Evolutionary conservation across 2,797 vertebrate genomes (phyloP), one percentile per base, ranked within the genome.

Genomic region (Jordanella pulchra): DNA sequence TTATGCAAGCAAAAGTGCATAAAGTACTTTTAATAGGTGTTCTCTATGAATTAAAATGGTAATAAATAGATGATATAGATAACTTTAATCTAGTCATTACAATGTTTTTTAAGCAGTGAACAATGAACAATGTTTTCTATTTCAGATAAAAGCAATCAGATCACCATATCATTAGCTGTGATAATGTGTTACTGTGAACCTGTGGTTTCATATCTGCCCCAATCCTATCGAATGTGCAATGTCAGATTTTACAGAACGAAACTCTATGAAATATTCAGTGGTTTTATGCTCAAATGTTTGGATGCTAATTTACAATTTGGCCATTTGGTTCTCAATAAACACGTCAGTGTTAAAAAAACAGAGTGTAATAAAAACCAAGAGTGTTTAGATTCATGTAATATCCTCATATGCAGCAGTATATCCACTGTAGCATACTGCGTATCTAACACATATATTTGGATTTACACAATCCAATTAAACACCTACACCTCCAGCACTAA

Each of bases 361-460:
- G 53, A 77, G 83, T 75, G 64, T 69, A 69, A 80, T 69, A 12
- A 80, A 76, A 85, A 82, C 72, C 85, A 85, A 77, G 78, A 70
- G 65, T 12, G 69, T 61, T 66, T 58, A 67, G 67, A 75, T 44
- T 77, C 42, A 60, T 72, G 48, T 76, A 23, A 83, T 44, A 15
- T 25, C 23, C n/a, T 63, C 60, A 44, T 13, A 28, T 56, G 25
- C 54, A 56, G 14, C 54, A 17, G 27, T 2, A 30, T 4, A 63
- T 63, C 23, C 60, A 32, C 10, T n/a, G 54, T 5, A 54, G 42
- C 25, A 66, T 48, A 1, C 39, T 25, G 44, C 3, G 56, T 17
- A 25, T 47, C 71, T 18, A 14, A 71, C 7, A 51, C 72, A 67
- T 23, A 30, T 7, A 44, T 27, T 53, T 14, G 17, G 32, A 64